phyloP scores from a whole-genome alignment of 1,140 invertebrate species.

The Drosophila funebris region DNA sequence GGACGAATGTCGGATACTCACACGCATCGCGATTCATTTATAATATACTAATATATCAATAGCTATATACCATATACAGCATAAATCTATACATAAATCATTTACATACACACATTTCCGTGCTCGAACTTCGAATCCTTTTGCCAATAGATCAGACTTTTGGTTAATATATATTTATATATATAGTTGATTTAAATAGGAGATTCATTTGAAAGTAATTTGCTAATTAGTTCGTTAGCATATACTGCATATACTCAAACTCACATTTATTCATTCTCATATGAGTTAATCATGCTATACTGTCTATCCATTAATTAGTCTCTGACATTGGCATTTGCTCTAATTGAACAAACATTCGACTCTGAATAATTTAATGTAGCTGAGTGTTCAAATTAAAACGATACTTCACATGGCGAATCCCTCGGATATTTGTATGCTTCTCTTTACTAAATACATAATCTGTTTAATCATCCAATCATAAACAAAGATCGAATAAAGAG shows the following conservation, averaged over 20 bases:
- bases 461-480: slow-evolving; percentile 5
- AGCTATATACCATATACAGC: background rate
- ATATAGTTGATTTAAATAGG: background rate
- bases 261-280: slow-evolving; percentile 4
- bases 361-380: slow-evolving; percentile 34
- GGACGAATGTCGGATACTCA: background rate
- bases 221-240: slow-evolving; percentile 36
- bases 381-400: slow-evolving; percentile 37
- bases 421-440: background rate
- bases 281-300: slow-evolving; percentile 31
- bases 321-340: slow-evolving; percentile 24
- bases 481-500: background rate
- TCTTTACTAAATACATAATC: slow-evolving; percentile 2
- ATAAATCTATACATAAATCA: background rate
- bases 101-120: background rate
- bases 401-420: slow-evolving; percentile 11
- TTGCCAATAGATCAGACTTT: background rate
- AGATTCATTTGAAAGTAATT: slow-evolving; percentile 28
- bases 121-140: background rate
- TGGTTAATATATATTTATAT: background rate
- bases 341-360: slow-evolving; percentile 45
- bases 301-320: slow-evolving; percentile 42
- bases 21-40: background rate
- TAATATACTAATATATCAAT: background rate
- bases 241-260: background rate